These are phyloP conservation scores for Drosophila varians DNA, from an alignment of 1,140 invertebrate genomes.

Conservation along the genomic window DNA sequence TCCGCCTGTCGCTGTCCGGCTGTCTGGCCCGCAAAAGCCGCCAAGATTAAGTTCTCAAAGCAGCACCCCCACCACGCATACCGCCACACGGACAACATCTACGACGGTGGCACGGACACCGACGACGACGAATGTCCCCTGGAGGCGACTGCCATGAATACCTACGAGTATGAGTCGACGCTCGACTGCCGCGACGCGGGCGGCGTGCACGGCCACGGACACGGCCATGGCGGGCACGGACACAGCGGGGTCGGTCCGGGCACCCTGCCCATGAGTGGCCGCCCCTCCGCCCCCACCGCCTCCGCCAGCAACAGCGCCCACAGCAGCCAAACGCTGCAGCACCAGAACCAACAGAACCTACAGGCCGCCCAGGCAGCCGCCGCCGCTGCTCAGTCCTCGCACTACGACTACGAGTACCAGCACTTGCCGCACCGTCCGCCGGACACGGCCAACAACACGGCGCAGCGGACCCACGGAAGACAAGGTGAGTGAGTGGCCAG, in stretches of 20 bases:
- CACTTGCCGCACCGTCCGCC: conserved; percentile 77
- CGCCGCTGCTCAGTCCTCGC: conserved; percentile 59
- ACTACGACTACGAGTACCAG: conserved; percentile 78
- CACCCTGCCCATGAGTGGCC: conserved; percentile 67
- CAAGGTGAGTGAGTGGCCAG: conserved; percentile 64
- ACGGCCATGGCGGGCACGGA: conserved; percentile 19
- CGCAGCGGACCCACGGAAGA: conserved; percentile 81
- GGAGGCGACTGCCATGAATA: conserved; percentile 83
- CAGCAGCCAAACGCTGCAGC: conserved; percentile 77
- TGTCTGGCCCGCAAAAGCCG: conserved; percentile 71
- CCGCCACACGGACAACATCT: conserved; percentile 83
- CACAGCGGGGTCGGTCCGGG: conserved; percentile 22
- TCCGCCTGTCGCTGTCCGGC: conserved; percentile 43
- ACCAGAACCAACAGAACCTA: conserved; percentile 80
- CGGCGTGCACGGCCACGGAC: conserved; percentile 43
- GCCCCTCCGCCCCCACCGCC: conserved; percentile 32
- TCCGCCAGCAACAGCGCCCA: conserved; percentile 39
- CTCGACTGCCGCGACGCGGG: conserved; percentile 80
- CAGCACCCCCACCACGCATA: conserved; percentile 80
- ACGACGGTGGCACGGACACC: conserved; percentile 83
- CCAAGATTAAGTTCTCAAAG: conserved; percentile 84
- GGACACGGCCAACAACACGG: conserved; percentile 63
- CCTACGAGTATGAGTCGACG: conserved; percentile 83
- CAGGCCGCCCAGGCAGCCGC: conserved; percentile 63
- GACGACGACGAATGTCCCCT: conserved; percentile 84